A percentile compares a stretch with the other conserved stretches of the same genome.
These are phyloP conservation scores for Perithous albicinctus DNA, from an alignment of 2,888 invertebrate species.

Conservation along the genomic window DNA sequence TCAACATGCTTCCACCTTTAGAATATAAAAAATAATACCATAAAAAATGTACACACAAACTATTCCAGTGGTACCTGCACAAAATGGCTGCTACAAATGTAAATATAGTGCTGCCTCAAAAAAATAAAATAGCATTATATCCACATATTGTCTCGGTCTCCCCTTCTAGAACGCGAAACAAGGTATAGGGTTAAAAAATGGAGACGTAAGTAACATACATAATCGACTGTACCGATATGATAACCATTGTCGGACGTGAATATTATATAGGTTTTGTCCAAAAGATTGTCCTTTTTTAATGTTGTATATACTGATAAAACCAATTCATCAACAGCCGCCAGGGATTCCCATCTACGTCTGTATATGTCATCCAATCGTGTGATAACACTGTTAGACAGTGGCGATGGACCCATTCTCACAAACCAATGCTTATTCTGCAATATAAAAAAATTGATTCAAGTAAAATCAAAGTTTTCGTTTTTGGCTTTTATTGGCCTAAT, in stretches of 20 bases:
- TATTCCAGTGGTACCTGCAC: too few relatives aligned
- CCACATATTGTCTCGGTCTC: too few relatives aligned
- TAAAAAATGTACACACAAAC: too few relatives aligned
- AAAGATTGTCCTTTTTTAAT: slow-evolving; percentile 86
- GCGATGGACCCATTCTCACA: slow-evolving; percentile 88
- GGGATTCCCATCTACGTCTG: slow-evolving; percentile 91
- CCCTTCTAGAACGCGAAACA: too few relatives aligned
- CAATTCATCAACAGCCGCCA: slow-evolving; percentile 95
- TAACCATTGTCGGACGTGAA: slow-evolving; percentile 97
- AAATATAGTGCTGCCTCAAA: too few relatives aligned
- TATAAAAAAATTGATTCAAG: background rate
- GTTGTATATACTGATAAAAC: slow-evolving; percentile 88
- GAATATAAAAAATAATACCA: too few relatives aligned
- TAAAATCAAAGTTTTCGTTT: background rate
- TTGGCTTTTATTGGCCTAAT: too few relatives aligned
- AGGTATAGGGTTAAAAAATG: background rate
- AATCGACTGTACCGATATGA: slow-evolving; percentile 89
- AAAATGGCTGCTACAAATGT: too few relatives aligned
- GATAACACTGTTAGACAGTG: slow-evolving; percentile 87
- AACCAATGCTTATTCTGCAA: slow-evolving; percentile 94
- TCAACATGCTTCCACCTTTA: too few relatives aligned
- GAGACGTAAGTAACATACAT: background rate
- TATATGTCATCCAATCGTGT: slow-evolving; percentile 89
- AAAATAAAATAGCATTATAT: too few relatives aligned
- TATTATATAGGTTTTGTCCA: slow-evolving; percentile 92